phyloP scores from a whole-genome alignment of 2,113 vertebrate species.

The Corapipo altera region DNA sequence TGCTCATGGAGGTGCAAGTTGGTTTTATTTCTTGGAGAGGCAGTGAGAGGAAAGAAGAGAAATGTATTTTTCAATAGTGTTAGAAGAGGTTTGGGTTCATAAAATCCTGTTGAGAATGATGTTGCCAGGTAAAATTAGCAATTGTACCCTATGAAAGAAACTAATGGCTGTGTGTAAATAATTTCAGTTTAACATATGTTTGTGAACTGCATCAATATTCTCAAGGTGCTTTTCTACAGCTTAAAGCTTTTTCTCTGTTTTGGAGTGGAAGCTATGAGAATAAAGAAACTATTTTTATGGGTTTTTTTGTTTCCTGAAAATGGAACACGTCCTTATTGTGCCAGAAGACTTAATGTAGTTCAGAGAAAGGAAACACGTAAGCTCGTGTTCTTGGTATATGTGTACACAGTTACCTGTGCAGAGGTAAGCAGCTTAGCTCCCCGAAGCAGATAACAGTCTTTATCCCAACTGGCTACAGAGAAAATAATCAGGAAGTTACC shows the following conservation, averaged over 20 bases:
- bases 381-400: not conserved
- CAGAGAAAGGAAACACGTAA: not conserved
- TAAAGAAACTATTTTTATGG: not conserved
- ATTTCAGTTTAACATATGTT: not conserved
- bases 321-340: not conserved
- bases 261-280: not conserved
- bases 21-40: not conserved
- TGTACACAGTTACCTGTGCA: not conserved
- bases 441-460: not conserved
- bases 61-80: not conserved
- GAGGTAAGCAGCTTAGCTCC: slow-evolving; percentile 16
- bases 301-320: not conserved
- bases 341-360: not conserved
- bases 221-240: not conserved
- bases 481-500: not conserved
- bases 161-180: not conserved
- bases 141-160: not conserved
- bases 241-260: not conserved
- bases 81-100: not conserved
- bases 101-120: not conserved
- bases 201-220: not conserved
- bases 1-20: not conserved
- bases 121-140: not conserved
- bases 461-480: not conserved
- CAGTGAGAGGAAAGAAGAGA: not conserved